Evolutionary conservation across 1,140 invertebrate species (phyloP).

Genomic region (Tetramorium parvispinum): DNA sequence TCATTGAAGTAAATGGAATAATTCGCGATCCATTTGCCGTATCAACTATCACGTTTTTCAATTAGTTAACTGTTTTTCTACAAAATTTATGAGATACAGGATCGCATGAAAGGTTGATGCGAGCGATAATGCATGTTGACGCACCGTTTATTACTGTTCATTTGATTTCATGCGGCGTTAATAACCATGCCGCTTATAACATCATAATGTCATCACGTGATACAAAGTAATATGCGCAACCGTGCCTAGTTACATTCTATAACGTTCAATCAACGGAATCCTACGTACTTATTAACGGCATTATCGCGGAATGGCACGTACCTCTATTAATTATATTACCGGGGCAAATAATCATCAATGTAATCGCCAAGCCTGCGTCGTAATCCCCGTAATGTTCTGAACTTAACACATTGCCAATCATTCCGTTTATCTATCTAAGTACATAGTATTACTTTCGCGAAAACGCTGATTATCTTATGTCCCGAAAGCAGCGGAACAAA

Average conservation of each 20-base stretch:
- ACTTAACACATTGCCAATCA: constrained; percentile 10
- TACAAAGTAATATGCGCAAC: constrained; percentile 43
- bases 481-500: neutral
- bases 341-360: constrained; percentile 42
- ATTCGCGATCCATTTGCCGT: neutral
- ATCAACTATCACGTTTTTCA: neutral
- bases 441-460: neutral
- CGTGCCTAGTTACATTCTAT: constrained; percentile 53
- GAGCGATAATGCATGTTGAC: constrained; percentile 40
- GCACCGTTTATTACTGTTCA: constrained; percentile 54
- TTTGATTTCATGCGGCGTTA: constrained; percentile 59
- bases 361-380: neutral
- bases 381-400: constrained; percentile 9
- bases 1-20: neutral
- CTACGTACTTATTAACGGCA: constrained; percentile 57
- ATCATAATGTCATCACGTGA: constrained; percentile 55
- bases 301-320: constrained; percentile 41
- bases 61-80: neutral
- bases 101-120: neutral
- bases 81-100: neutral
- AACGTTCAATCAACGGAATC: constrained; percentile 61
- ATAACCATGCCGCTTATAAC: constrained; percentile 53
- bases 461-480: neutral
- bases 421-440: neutral
- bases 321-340: constrained; percentile 57